phyloP scores from a whole-genome alignment of 2,113 vertebrate species.

The Semnornis frantzii region DNA sequence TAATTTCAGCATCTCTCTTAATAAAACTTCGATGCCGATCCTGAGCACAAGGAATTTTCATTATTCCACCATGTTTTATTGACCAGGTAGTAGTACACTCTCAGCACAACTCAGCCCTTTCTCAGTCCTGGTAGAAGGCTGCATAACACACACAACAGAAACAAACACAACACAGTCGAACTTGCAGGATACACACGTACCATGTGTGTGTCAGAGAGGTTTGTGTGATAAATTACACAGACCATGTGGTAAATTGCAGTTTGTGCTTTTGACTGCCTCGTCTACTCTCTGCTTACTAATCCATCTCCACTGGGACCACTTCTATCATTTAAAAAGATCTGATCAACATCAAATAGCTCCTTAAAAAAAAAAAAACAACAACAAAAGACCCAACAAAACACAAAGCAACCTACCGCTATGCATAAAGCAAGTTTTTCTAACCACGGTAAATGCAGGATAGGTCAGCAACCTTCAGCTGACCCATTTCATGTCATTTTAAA shows the following conservation, averaged over 20 bases:
- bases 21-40: background rate
- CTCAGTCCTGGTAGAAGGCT: background rate
- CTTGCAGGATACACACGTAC: slow-evolving; percentile 2
- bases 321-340: slow-evolving; percentile 51
- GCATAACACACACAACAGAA: no score
- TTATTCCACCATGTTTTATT: background rate
- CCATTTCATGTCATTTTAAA: slow-evolving; percentile 1
- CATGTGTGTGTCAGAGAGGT: background rate
- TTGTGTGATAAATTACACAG: slow-evolving; percentile 54
- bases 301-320: slow-evolving; percentile 38
- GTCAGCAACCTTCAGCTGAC: slow-evolving; percentile 29
- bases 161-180: slow-evolving; percentile 17
- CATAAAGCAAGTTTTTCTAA: slow-evolving; percentile 34
- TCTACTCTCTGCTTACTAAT: slow-evolving; percentile 61
- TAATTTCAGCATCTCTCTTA: background rate
- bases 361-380: background rate
- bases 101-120: background rate
- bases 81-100: background rate
- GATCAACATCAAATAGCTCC: slow-evolving; percentile 42
- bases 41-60: background rate
- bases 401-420: background rate
- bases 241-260: slow-evolving; percentile 65
- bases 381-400: background rate
- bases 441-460: slow-evolving; percentile 1
- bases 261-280: slow-evolving; percentile 40